Conservation (phyloP, 2,888 invertebrate species). For the Heteromurus nitidus region DNA sequence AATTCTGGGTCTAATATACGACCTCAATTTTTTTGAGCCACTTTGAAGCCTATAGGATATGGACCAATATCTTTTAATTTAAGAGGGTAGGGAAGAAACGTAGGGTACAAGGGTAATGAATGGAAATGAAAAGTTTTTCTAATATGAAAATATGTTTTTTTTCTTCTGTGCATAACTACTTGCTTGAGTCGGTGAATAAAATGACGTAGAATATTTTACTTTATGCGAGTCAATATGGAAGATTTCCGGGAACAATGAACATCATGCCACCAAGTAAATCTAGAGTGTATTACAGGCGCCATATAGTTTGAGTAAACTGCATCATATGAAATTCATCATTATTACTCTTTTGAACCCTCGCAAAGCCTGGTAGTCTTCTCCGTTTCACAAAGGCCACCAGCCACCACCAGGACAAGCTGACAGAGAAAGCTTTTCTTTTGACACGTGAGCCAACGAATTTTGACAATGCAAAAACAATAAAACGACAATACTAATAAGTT, state of each 20-base stretch:
- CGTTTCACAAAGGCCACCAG: too few species aligned
- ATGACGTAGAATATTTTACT: neutral
- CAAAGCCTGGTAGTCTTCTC: too few species aligned
- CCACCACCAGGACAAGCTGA: too few species aligned
- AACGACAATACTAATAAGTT: too few species aligned
- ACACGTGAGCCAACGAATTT: too few species aligned
- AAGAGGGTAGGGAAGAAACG: neutral
- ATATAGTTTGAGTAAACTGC: too few species aligned
- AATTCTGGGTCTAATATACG: too few species aligned
- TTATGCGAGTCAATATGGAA: neutral
- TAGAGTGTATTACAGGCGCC: neutral
- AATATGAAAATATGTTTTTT: too few species aligned
- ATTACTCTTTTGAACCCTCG: too few species aligned
- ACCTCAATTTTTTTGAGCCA: neutral
- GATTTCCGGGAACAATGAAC: neutral
- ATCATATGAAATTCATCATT: too few species aligned
- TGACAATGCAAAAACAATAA: too few species aligned
- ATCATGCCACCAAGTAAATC: neutral
- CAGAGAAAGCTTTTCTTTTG: too few species aligned
- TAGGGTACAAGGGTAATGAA: conserved; percentile 10
- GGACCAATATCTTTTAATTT: conserved; percentile 12
- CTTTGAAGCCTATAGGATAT: conserved; percentile 9
- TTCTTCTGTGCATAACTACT: neutral
- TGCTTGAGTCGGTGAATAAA: neutral
- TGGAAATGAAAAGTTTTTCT: conserved; percentile 11